A percentile compares a stretch with the other conserved stretches of the same genome.
These are phyloP conservation scores for Orbicella faveolata DNA, from an alignment of 64 coral and sea anemone genomes.

Conservation along the genomic window DNA sequence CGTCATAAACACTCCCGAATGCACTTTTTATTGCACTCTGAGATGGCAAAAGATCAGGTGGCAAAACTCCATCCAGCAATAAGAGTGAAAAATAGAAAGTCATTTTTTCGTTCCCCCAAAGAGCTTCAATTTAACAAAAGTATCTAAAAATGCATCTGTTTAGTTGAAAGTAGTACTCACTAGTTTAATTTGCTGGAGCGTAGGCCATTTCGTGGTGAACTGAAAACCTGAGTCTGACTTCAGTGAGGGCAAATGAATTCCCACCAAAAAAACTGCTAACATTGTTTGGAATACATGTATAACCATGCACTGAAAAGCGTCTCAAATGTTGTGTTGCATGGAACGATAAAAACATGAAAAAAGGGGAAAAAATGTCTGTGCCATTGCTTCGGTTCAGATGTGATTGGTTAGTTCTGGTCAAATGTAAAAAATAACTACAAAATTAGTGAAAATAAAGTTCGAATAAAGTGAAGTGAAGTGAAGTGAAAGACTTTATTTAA, in stretches of 20 bases:
- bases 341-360: constrained; percentile 47
- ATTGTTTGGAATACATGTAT: constrained; percentile 6
- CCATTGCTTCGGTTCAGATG: constrained; percentile 28
- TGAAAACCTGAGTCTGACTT: neutral
- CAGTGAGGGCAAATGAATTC: constrained; percentile 17
- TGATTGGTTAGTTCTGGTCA: constrained; percentile 38
- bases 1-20: constrained; percentile 49
- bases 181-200: neutral
- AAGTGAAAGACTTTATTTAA: too few relatives aligned
- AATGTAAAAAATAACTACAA: constrained; percentile 15
- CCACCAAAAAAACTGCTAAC: neutral
- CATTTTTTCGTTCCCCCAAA: constrained; percentile 18
- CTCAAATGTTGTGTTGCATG: neutral
- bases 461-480: constrained; percentile 28
- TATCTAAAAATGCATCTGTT: constrained; percentile 26
- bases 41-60: constrained; percentile 40
- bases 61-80: constrained; percentile 48
- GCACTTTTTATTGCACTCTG: constrained; percentile 49
- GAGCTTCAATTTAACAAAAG: constrained; percentile 27
- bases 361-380: constrained; percentile 37
- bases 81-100: neutral
- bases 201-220: constrained; percentile 13
- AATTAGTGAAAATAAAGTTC: constrained; percentile 27
- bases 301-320: neutral
- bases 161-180: constrained; percentile 19